Base-by-base conservation (phyloP, 2,797 vertebrate genomes). In the Mormyrops boulengeri region DNA sequence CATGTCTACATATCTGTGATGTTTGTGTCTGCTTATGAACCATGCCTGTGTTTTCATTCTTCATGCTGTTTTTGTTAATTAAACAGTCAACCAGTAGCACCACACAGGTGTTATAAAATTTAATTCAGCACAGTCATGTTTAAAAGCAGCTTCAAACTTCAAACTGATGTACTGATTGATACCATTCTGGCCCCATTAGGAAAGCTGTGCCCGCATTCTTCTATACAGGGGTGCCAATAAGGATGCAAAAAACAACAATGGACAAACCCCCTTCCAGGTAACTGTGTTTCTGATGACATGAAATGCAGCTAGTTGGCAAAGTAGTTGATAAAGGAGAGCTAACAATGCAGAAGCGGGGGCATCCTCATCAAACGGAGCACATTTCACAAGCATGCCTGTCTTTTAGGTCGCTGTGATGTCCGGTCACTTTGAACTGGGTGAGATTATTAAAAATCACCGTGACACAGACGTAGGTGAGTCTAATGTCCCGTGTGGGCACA, bases 181-280 rank as follows among this genome's bases (percentile, higher is more conserved):
- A 26, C 49, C 19, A 1, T 49, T 85, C 82, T 85, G 82, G 22
- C 12, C 82, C 22, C 86, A 93, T 90, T 94, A 98, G 98, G 97
- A 98, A 94, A 97, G 96, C 94, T 98, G 97, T 92, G 97, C 97
- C 66, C 95, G 98, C 44, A 97, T 98, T 91, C 95, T 98, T 34
- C 96, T 98, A 9, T 98, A 98, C 91, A 94, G 98, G 0, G 98
- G 98, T 87, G 96, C 98, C 66, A 97, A 95, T 91, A 98, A 98
- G 93, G 97, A 98, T 50, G 96, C 96, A 89, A 98, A 98, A 93
- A 98, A 98, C 92, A 97, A 97, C 94, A 96, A 95, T 0, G 97
- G 97, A 34, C 98, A 98, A 95, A 98, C 97, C 0, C 95, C 97
- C 17, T 98, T 98, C 93, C 98, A 98, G 97, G 98, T 98, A 92